These are phyloP conservation scores for Oedothorax gibbosus DNA, from an alignment of 1,140 invertebrate genomes.

Conservation along the genomic window DNA sequence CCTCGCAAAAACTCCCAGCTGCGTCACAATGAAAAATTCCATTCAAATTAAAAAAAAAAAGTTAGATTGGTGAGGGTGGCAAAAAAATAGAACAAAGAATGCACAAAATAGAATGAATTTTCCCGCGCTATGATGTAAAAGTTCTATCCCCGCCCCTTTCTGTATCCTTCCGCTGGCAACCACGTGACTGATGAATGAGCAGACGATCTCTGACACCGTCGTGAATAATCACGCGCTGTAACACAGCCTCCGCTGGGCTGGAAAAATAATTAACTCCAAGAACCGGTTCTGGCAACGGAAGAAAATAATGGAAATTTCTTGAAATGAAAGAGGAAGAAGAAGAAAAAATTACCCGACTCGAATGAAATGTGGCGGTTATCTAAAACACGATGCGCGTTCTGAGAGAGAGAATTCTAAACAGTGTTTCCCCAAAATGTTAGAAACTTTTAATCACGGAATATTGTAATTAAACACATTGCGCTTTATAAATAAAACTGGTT, in stretches of 20 bases:
- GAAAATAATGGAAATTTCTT: slow-evolving; percentile 56
- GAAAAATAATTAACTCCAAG: slow-evolving; percentile 60
- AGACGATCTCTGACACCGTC: slow-evolving; percentile 61
- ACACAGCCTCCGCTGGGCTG: slow-evolving; percentile 52
- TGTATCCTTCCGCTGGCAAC: slow-evolving; percentile 35
- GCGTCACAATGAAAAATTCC: slow-evolving; percentile 7
- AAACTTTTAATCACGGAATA: no score
- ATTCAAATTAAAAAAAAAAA: slow-evolving; percentile 39
- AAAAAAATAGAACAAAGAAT: slow-evolving; percentile 14
- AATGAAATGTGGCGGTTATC: slow-evolving; percentile 44
- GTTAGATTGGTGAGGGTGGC: slow-evolving; percentile 10
- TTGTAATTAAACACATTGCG: no score
- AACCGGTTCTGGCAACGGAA: slow-evolving; percentile 43
- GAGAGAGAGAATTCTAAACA: background rate
- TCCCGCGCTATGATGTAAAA: slow-evolving; percentile 53
- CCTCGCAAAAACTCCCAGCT: slow-evolving; percentile 32
- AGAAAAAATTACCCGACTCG: slow-evolving; percentile 2
- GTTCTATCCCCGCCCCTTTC: slow-evolving; percentile 13
- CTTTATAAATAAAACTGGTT: no score
- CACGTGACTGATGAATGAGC: slow-evolving; percentile 61
- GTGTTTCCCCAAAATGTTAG: no score
- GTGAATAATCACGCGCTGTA: slow-evolving; percentile 58
- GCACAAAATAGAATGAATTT: slow-evolving; percentile 45
- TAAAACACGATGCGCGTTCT: background rate
- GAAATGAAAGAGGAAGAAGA: slow-evolving; percentile 35